Percentiles rank a stretch among this genome's conserved stretches.
These are phyloP conservation scores for Meghimatium bilineatum DNA, from an alignment of 2,888 invertebrate genomes.

Conservation along the genomic window DNA sequence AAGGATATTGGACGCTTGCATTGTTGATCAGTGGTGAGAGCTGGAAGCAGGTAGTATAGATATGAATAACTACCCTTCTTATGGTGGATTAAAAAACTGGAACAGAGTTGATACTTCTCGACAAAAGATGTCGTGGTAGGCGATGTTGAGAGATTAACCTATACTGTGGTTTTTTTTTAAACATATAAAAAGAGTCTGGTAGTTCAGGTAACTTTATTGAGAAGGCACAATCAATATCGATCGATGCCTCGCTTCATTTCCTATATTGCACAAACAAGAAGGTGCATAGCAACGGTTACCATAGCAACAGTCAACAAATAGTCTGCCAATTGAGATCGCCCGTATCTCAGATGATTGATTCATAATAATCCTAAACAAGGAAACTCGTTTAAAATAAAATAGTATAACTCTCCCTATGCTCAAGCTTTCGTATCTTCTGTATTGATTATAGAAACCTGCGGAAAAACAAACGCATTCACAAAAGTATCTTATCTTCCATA, in stretches of 20 bases:
- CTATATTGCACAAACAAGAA: not conserved
- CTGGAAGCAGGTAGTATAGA: too few species aligned
- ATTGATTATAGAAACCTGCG: not conserved
- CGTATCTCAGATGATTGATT: not conserved
- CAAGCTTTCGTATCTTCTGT: not conserved
- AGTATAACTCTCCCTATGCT: not conserved
- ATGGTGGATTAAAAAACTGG: not conserved
- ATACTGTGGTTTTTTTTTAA: not conserved
- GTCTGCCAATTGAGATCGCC: not conserved
- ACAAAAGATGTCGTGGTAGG: not conserved
- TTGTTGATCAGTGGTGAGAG: too few species aligned
- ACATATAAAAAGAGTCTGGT: not conserved
- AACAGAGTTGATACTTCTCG: too few species aligned
- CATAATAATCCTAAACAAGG: not conserved
- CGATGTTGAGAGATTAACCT: not conserved
- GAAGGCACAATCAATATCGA: not conserved
- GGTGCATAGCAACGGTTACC: not conserved
- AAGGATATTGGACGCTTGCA: too few species aligned
- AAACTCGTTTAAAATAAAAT: not conserved
- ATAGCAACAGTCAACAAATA: conserved; percentile 5
- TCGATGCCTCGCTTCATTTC: not conserved
- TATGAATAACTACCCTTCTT: not conserved
- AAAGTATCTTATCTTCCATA: too few species aligned
- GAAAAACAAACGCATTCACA: too few species aligned
- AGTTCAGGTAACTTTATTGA: not conserved